A percentile compares a stretch with the other conserved stretches of the same genome.
phyloP scores from a whole-genome alignment of 1,140 invertebrate species.

The Rhagoletis pomonella region DNA sequence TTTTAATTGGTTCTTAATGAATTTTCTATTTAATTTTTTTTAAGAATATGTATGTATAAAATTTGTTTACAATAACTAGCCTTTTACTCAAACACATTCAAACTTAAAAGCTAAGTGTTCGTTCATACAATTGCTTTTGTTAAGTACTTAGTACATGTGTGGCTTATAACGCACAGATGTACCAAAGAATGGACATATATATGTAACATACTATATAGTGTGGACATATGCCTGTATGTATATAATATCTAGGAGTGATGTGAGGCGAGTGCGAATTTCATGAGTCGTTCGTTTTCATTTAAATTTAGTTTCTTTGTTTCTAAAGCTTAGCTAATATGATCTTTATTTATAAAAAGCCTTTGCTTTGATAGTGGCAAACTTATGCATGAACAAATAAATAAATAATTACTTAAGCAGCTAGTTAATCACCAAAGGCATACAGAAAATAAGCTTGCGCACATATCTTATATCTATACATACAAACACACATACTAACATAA shows the following conservation, averaged over 20 bases:
- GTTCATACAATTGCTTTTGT: neutral
- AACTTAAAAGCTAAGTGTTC: neutral
- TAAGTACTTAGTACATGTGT: too few relatives aligned
- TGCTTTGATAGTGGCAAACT: neutral
- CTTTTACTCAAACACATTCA: neutral
- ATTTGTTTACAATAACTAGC: neutral
- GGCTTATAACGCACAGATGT: too few relatives aligned
- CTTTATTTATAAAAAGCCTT: neutral
- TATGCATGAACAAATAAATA: neutral
- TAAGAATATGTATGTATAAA: neutral
- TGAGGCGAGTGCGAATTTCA: neutral
- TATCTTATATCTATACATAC: neutral
- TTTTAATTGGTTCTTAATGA: constrained; percentile 28
- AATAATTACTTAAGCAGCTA: neutral
- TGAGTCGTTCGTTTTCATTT: neutral
- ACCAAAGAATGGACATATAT: neutral
- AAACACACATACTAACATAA: neutral
- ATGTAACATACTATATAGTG: too few relatives aligned
- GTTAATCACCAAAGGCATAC: constrained; percentile 20
- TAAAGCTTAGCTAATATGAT: neutral
- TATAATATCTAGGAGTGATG: too few relatives aligned
- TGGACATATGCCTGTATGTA: neutral
- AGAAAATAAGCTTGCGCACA: neutral
- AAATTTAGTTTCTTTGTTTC: neutral
- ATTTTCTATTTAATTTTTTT: neutral